phyloP scores from a whole-genome alignment of 2,113 vertebrate genomes.

The Rhinolophus sinicus region DNA sequence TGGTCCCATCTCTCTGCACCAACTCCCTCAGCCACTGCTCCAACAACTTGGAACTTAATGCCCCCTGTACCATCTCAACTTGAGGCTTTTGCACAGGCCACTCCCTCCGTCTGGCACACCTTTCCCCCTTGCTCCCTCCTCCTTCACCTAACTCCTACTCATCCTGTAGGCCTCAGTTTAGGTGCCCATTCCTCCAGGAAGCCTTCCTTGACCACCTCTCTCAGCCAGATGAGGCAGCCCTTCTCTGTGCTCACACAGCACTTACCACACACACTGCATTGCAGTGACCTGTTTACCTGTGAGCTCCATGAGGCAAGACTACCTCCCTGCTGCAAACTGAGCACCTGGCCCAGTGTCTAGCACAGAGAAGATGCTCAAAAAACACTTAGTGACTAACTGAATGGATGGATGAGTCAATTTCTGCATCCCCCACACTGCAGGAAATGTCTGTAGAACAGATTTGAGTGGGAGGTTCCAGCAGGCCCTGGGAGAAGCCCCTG shows the following conservation, averaged over 20 bases:
- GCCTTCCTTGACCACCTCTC: not conserved
- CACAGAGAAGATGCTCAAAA: slow-evolving; percentile 60
- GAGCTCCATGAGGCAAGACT: not conserved
- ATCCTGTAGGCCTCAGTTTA: not conserved
- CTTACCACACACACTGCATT: rapidly evolving
- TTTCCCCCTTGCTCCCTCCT: not conserved
- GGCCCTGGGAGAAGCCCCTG: slow-evolving; percentile 75
- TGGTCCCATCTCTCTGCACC: rapidly evolving
- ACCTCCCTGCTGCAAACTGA: not conserved
- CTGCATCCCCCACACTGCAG: slow-evolving; percentile 76
- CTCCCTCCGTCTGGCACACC: not conserved
- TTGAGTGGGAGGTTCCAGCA: slow-evolving; percentile 79
- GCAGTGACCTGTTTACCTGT: not conserved
- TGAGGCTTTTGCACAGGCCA: not conserved
- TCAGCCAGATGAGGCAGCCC: not conserved
- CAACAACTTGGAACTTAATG: not conserved
- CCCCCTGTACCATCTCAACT: not conserved
- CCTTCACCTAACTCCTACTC: not conserved
- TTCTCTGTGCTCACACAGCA: not conserved
- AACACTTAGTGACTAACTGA: slow-evolving; percentile 70
- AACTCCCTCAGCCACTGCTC: not conserved
- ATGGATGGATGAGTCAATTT: slow-evolving; percentile 79
- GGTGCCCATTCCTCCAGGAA: not conserved
- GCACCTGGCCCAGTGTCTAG: slow-evolving; percentile 4
- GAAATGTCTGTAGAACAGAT: slow-evolving; percentile 81